Evolutionary conservation across 2,113 vertebrate species (phyloP).

Genomic region (Furnarius figulus): DNA sequence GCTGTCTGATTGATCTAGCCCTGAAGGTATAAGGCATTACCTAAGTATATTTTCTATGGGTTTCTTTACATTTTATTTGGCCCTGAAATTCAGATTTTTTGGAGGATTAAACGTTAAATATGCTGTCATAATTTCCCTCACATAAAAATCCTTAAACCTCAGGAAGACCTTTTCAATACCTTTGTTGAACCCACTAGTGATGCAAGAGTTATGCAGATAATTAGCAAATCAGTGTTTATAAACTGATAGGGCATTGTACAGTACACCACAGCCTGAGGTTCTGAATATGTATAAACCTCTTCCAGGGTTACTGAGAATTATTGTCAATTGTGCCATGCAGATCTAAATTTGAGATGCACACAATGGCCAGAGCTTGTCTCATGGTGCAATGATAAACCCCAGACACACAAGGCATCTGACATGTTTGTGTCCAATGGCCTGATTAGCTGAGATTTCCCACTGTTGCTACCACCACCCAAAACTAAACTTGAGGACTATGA

Average conservation of each 20-base stretch:
- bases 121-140: not conserved
- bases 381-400: not conserved
- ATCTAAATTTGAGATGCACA: not conserved
- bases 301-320: not conserved
- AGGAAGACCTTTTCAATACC: not conserved
- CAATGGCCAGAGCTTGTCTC: not conserved
- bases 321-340: not conserved
- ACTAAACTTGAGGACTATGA: not conserved
- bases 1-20: not conserved
- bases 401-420: not conserved
- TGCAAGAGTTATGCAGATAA: not conserved
- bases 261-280: not conserved
- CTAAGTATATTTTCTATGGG: not conserved
- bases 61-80: conserved; percentile 28
- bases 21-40: not conserved
- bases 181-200: not conserved
- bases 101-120: not conserved
- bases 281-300: not conserved
- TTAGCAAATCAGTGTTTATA: not conserved
- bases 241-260: not conserved
- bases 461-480: not conserved
- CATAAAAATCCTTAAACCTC: not conserved
- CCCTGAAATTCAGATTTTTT: not conserved
- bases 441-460: not conserved
- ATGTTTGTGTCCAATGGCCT: not conserved